Percentiles rank a stretch among this genome's conserved stretches.
Conservation (phyloP, 1,140 invertebrate genomes). For the Pogonomyrmex californicus region DNA sequence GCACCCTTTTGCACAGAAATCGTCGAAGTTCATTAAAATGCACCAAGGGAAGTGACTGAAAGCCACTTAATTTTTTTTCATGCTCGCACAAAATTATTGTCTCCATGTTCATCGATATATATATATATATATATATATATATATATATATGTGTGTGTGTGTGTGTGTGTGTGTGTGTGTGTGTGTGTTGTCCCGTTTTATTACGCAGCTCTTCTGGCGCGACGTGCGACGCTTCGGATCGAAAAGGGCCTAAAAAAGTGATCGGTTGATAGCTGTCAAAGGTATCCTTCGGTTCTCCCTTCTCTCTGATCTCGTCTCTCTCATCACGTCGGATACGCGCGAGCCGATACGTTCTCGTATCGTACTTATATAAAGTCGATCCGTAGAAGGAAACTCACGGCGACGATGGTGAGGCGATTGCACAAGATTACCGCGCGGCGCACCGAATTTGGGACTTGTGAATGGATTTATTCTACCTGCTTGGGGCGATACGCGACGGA, state of each 20-base stretch:
- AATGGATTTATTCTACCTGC: slow-evolving; percentile 48
- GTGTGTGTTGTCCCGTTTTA: slow-evolving; percentile 58
- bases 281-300: slow-evolving; percentile 48
- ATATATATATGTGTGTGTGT: too few relatives aligned
- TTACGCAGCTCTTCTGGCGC: slow-evolving; percentile 21
- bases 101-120: background rate
- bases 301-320: slow-evolving; percentile 12
- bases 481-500: background rate
- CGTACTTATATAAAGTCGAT: slow-evolving; percentile 49
- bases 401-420: slow-evolving; percentile 45
- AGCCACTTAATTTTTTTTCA: slow-evolving; percentile 50
- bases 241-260: slow-evolving; percentile 43
- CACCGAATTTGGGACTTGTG: slow-evolving; percentile 68
- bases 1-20: background rate
- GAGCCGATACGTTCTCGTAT: slow-evolving; percentile 39
- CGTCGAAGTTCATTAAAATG: slow-evolving; percentile 31
- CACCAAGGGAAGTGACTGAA: background rate
- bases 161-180: too few relatives aligned
- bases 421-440: slow-evolving; percentile 14
- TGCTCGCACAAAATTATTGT: slow-evolving; percentile 48
- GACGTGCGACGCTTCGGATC: background rate
- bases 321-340: slow-evolving; percentile 25
- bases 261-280: slow-evolving; percentile 50
- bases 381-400: slow-evolving; percentile 65
- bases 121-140: too few relatives aligned